Percentiles rank a stretch among this genome's conserved stretches.
phyloP scores from a whole-genome alignment of 35 echinoderm and acorn worm genomes.

The Apostichopus parvimensis region DNA sequence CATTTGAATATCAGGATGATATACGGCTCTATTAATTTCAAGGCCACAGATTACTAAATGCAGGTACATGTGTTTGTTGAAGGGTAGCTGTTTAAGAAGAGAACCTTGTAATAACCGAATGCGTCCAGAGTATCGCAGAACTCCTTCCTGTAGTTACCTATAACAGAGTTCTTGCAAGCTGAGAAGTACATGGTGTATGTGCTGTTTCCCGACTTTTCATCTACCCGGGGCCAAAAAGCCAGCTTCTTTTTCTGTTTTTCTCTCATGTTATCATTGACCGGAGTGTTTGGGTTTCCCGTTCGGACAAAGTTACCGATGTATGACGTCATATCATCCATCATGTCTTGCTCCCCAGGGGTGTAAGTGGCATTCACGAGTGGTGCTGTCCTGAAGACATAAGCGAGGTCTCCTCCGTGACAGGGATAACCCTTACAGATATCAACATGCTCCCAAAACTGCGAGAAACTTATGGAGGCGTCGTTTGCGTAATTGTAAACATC shows the following conservation, averaged over 20 bases:
- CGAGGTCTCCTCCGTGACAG: conserved; percentile 62
- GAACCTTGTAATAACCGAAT: conserved; percentile 42
- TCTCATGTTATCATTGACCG: conserved; percentile 28
- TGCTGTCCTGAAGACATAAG: conserved; percentile 60
- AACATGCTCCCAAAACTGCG: conserved; percentile 39
- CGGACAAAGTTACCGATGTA: conserved; percentile 66
- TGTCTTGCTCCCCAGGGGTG: conserved; percentile 28
- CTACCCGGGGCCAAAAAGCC: conserved; percentile 34
- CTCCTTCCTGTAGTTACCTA: conserved; percentile 31
- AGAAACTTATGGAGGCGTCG: conserved; percentile 56
- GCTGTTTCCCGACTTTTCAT: conserved; percentile 27
- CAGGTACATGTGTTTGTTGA: neutral
- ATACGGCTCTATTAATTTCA: no score
- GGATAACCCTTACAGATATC: conserved; percentile 33
- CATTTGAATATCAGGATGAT: no score
- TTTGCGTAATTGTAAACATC: conserved; percentile 54
- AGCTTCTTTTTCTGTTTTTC: conserved; percentile 1
- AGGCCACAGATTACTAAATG: neutral
- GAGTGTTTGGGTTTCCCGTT: conserved; percentile 66
- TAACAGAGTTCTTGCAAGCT: conserved; percentile 27
- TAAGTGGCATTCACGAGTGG: conserved; percentile 18
- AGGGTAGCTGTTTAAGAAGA: conserved; percentile 34
- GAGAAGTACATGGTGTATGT: conserved; percentile 52
- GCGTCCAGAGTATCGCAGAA: conserved; percentile 25
- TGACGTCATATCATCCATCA: conserved; percentile 54